A percentile compares a stretch with the other conserved stretches of the same genome.
Evolutionary conservation across 2,113 vertebrate species (phyloP).

Genomic region (Chaetura pelagica): DNA sequence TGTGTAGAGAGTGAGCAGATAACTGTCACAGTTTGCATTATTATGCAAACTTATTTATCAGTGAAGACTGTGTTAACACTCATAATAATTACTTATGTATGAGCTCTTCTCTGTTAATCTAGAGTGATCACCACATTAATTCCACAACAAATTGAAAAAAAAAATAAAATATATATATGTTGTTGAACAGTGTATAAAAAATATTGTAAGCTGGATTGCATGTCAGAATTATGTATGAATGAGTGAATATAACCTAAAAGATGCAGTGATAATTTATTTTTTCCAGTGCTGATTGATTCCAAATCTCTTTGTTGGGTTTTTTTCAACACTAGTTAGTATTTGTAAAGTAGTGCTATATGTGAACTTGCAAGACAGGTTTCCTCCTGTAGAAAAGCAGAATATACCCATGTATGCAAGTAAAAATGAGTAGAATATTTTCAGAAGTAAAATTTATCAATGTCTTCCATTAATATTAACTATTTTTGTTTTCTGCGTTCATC

Average conservation of each 20-base stretch:
- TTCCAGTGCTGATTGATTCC: neutral
- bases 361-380: neutral
- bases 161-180: neutral
- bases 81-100: neutral
- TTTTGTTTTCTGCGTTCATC: neutral
- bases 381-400: neutral
- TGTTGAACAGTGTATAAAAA: neutral
- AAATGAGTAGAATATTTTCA: neutral
- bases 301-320: neutral
- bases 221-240: neutral
- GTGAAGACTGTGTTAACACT: neutral
- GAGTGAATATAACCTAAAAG: neutral
- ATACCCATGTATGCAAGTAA: neutral
- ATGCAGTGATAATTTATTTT: neutral
- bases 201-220: neutral
- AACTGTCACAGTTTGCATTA: neutral
- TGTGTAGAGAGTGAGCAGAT: accelerated
- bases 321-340: neutral
- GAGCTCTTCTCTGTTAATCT: neutral
- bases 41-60: neutral
- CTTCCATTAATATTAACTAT: neutral
- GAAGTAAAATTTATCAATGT: neutral
- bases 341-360: neutral
- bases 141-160: neutral
- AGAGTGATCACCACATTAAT: neutral